phyloP scores from a whole-genome alignment of 2,888 invertebrate species.

The Gerris lacustris region DNA sequence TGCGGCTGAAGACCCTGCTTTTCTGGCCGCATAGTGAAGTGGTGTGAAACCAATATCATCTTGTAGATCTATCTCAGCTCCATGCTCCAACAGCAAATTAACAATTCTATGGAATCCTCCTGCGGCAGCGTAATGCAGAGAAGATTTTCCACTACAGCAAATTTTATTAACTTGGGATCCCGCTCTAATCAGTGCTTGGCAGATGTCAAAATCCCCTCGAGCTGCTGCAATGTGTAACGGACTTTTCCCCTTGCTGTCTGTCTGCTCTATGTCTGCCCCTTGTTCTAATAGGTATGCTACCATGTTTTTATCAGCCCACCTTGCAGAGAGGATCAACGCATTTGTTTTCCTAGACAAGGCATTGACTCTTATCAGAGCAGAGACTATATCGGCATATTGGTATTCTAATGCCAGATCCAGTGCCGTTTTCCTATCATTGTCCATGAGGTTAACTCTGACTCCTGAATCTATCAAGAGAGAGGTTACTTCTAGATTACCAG shows the following conservation, averaged over 20 bases:
- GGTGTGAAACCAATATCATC: not conserved
- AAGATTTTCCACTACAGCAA: not conserved
- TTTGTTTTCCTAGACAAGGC: no score
- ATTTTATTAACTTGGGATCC: not conserved
- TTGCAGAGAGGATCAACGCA: not conserved
- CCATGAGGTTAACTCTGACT: not conserved
- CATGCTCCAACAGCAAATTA: not conserved
- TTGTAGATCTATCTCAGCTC: not conserved
- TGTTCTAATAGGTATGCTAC: not conserved
- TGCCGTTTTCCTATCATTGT: conserved; percentile 2
- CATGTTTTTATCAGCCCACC: not conserved
- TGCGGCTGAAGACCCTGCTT: not conserved
- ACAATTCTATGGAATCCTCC: not conserved
- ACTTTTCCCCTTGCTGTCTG: not conserved
- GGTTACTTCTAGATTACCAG: not conserved
- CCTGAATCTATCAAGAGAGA: not conserved
- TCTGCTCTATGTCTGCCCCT: not conserved
- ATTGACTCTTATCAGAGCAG: no score
- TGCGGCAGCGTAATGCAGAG: not conserved
- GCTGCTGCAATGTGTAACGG: not conserved
- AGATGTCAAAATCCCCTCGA: not conserved
- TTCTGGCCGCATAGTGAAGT: conserved; percentile 2
- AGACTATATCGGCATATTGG: not conserved
- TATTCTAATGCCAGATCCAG: not conserved
- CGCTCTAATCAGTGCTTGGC: no score